Percentiles rank a stretch among this genome's conserved stretches.
phyloP scores from a whole-genome alignment of 1,140 invertebrate genomes.

The Pygmarrhopalites habei region DNA sequence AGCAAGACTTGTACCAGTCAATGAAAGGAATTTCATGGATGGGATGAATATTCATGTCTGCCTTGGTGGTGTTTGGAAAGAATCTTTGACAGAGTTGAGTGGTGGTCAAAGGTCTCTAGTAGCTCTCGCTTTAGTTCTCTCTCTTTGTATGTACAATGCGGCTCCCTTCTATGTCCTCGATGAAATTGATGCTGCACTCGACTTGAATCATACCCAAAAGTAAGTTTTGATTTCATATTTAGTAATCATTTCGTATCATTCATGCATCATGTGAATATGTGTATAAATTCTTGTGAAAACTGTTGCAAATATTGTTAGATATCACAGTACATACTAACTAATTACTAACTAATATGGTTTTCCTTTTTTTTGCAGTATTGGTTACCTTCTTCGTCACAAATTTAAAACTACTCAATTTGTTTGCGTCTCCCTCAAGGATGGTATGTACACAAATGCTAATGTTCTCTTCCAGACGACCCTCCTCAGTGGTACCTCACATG shows the following conservation, averaged over 20 bases:
- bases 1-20: slow-evolving; percentile 66
- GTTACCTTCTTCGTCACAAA: slow-evolving; percentile 86
- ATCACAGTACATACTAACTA: too few relatives aligned
- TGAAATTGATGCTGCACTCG: slow-evolving; percentile 96
- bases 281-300: too few relatives aligned
- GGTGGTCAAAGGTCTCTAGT: slow-evolving; percentile 95
- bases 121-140: slow-evolving; percentile 89
- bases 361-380: too few relatives aligned
- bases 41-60: slow-evolving; percentile 66
- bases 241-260: too few relatives aligned
- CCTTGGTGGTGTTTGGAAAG: slow-evolving; percentile 93
- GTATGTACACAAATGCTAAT: slow-evolving; percentile 99
- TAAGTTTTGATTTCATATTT: too few relatives aligned
- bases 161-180: slow-evolving; percentile 98
- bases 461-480: slow-evolving; percentile 93
- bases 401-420: slow-evolving; percentile 96
- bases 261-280: too few relatives aligned
- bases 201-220: slow-evolving; percentile 98
- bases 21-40: slow-evolving; percentile 8
- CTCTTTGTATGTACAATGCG: slow-evolving; percentile 94
- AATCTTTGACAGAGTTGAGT: slow-evolving; percentile 88
- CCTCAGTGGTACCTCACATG: slow-evolving; percentile 88
- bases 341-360: too few relatives aligned
- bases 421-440: slow-evolving; percentile 97
- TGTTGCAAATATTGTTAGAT: too few relatives aligned